A percentile compares a stretch with the other conserved stretches of the same genome.
phyloP scores from a whole-genome alignment of 2,888 invertebrate species.

The Laspeyria flexula region DNA sequence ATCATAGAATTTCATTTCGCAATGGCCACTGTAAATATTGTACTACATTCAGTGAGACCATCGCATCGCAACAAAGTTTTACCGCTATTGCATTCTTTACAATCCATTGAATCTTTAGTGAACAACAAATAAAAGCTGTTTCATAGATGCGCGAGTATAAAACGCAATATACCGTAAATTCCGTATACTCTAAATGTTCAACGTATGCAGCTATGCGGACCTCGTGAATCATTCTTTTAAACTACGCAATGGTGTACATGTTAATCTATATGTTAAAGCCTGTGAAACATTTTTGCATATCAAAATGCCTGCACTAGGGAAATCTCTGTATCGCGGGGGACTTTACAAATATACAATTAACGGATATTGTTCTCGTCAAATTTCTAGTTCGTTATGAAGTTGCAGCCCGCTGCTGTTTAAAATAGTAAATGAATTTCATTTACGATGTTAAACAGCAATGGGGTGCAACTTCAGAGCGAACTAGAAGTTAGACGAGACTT shows the following conservation, averaged over 20 bases:
- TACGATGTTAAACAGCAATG: too few relatives aligned
- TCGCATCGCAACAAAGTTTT: slow-evolving; percentile 57
- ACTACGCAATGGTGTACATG: slow-evolving; percentile 26
- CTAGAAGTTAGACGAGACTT: too few relatives aligned
- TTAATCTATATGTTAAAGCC: slow-evolving; percentile 3
- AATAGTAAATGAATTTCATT: too few relatives aligned
- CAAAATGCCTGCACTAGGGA: too few relatives aligned
- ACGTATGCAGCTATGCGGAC: slow-evolving; percentile 38
- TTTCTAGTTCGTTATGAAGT: too few relatives aligned
- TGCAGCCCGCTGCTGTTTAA: too few relatives aligned
- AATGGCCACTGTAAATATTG: slow-evolving; percentile 52
- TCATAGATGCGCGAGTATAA: slow-evolving; percentile 53
- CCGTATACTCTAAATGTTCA: slow-evolving; percentile 49
- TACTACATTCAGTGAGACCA: slow-evolving; percentile 50
- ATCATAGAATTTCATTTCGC: slow-evolving; percentile 43
- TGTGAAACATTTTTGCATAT: neutral
- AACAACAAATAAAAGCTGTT: slow-evolving; percentile 62
- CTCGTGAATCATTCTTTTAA: slow-evolving; percentile 34
- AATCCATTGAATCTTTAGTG: slow-evolving; percentile 73
- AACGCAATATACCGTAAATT: slow-evolving; percentile 59
- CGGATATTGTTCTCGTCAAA: too few relatives aligned
- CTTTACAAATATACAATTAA: too few relatives aligned
- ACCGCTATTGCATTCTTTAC: slow-evolving; percentile 70
- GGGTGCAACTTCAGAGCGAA: too few relatives aligned
- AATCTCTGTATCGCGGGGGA: too few relatives aligned